Percentiles rank a stretch among this genome's conserved stretches.
These are phyloP conservation scores for Zaprionus nigranus DNA, from an alignment of 1,140 invertebrate genomes.

Conservation along the genomic window DNA sequence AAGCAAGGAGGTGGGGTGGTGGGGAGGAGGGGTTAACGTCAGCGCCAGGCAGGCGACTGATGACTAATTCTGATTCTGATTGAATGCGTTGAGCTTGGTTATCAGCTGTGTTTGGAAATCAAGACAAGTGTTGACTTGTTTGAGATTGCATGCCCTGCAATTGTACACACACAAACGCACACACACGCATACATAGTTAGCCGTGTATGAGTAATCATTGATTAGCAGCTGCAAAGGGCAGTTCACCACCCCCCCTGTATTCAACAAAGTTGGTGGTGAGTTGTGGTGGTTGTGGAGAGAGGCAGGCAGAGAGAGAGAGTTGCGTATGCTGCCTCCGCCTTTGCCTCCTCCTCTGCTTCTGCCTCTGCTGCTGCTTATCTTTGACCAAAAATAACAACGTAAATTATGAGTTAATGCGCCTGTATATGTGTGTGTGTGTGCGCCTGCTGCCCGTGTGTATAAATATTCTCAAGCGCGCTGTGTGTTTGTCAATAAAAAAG, in stretches of 20 bases:
- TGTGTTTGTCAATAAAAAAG: constrained; percentile 73
- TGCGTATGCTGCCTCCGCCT: constrained; percentile 48
- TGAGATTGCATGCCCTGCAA: constrained; percentile 34
- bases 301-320: constrained; percentile 3
- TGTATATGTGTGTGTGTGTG: constrained; percentile 41
- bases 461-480: constrained; percentile 64
- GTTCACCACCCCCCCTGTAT: constrained; percentile 4
- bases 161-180: not conserved
- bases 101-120: constrained; percentile 77
- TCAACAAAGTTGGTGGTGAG: constrained; percentile 5
- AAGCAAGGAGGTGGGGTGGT: no score
- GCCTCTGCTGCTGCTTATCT: constrained; percentile 61
- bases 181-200: not conserved
- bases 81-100: constrained; percentile 43
- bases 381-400: constrained; percentile 76
- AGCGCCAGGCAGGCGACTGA: constrained; percentile 35
- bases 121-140: constrained; percentile 73
- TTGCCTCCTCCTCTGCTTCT: constrained; percentile 9
- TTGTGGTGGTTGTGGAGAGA: constrained; percentile 13
- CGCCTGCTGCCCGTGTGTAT: constrained; percentile 54
- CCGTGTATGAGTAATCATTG: constrained; percentile 33
- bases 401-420: constrained; percentile 79
- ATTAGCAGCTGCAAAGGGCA: constrained; percentile 28
- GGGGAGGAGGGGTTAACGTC: constrained; percentile 15
- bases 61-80: constrained; percentile 61